These are phyloP conservation scores for Eueremaeus valkanovi DNA, from an alignment of 2,888 invertebrate species.

Conservation along the genomic window DNA sequence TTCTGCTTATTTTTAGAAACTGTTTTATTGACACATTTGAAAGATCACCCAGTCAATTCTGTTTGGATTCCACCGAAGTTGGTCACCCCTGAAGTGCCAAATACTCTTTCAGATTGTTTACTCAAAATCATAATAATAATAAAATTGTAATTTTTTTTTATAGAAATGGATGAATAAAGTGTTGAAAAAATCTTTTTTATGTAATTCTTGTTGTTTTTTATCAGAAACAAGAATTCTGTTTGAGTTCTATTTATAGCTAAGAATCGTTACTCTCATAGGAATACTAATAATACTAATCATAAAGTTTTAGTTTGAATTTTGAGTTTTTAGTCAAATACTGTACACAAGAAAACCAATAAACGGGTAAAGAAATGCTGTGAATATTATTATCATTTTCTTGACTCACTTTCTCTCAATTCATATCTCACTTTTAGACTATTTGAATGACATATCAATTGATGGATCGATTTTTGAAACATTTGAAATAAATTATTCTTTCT, in stretches of 20 bases:
- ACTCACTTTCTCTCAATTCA: neutral
- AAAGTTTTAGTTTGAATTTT: neutral
- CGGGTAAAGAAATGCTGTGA: neutral
- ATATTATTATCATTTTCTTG: neutral
- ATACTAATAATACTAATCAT: no score
- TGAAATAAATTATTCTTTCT: constrained; percentile 24
- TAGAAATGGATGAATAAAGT: neutral
- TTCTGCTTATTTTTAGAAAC: no score
- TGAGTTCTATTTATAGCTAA: neutral
- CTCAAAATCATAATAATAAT: no score
- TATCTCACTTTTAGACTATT: constrained; percentile 2
- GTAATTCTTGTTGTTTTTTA: constrained; percentile 4
- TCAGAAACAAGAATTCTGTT: neutral
- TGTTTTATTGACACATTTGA: no score
- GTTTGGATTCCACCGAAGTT: no score
- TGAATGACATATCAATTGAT: neutral
- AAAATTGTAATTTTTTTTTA: no score
- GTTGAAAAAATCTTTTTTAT: neutral
- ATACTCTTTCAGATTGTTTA: no score
- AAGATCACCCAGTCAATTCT: no score
- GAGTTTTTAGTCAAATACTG: neutral
- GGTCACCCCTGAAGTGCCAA: no score
- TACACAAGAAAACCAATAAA: neutral
- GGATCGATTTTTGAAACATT: constrained; percentile 29
- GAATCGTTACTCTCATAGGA: neutral